phyloP scores from a whole-genome alignment of 2,888 invertebrate species.

The Yponomeuta evonymella region DNA sequence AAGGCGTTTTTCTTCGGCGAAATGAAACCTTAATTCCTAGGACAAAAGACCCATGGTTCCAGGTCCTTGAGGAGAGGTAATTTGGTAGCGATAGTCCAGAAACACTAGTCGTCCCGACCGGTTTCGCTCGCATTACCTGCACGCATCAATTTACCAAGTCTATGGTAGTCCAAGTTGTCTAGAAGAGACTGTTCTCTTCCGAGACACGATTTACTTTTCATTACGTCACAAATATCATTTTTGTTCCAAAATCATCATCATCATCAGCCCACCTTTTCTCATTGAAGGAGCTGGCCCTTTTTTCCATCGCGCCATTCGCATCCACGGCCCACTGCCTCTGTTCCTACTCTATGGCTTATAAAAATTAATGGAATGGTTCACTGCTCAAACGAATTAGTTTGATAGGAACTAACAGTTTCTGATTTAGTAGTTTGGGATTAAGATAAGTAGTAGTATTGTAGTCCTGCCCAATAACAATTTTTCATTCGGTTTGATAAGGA shows the following conservation, averaged over 20 bases:
- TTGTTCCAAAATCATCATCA: not conserved
- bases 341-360: too few species aligned
- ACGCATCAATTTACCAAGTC: slow-evolving; percentile 36
- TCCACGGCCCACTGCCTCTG: not conserved
- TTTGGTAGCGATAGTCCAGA: slow-evolving; percentile 54
- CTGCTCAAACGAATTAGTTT: too few species aligned
- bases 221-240: not conserved
- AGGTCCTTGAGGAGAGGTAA: slow-evolving; percentile 30
- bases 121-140: slow-evolving; percentile 54
- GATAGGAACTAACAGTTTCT: too few species aligned
- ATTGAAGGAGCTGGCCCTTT: too few species aligned
- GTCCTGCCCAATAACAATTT: too few species aligned
- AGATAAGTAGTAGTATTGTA: too few species aligned
- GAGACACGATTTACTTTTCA: not conserved
- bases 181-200: not conserved
- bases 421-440: too few species aligned
- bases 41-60: not conserved
- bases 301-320: not conserved
- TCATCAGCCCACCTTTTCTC: not conserved
- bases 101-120: slow-evolving; percentile 46
- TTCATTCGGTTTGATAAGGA: too few species aligned
- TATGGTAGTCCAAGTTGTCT: slow-evolving; percentile 14
- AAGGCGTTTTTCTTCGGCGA: not conserved
- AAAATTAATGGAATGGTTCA: too few species aligned
- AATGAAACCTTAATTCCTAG: not conserved